phyloP scores from a whole-genome alignment of 2,113 vertebrate species.

The Holacanthus passer region DNA sequence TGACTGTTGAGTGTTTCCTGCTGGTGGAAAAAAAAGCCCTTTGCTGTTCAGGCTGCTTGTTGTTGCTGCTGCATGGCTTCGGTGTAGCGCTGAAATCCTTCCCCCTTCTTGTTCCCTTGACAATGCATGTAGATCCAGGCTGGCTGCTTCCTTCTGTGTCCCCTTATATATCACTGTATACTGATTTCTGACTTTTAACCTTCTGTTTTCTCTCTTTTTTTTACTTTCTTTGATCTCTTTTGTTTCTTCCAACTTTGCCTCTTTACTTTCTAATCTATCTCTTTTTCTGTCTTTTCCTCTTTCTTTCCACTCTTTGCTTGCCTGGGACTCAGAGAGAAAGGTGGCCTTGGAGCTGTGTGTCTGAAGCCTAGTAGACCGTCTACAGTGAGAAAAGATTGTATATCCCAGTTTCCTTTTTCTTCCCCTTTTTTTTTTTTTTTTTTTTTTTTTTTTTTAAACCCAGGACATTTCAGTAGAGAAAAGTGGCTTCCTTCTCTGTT shows the following conservation, averaged over 20 bases:
- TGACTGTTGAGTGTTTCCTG: constrained; percentile 11
- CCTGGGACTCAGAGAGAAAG: constrained; percentile 90
- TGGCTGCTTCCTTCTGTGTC: constrained; percentile 23
- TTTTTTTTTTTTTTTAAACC: constrained; percentile 43
- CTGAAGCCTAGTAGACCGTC: constrained; percentile 90
- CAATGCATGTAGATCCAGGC: constrained; percentile 62
- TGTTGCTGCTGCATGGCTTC: constrained; percentile 76
- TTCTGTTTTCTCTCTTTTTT: constrained; percentile 9
- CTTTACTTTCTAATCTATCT: constrained; percentile 48
- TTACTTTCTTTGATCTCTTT: constrained; percentile 11
- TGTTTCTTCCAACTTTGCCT: constrained; percentile 75
- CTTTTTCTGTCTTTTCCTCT: constrained; percentile 69
- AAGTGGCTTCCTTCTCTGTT: constrained; percentile 86
- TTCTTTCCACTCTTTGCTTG: constrained; percentile 77
- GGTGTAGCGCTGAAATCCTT: constrained; percentile 74
- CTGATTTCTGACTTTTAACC: constrained; percentile 56
- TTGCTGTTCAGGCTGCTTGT: constrained; percentile 40
- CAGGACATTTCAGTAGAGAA: constrained; percentile 82
- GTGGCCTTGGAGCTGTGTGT: constrained; percentile 93
- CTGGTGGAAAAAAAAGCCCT: background rate
- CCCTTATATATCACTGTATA: constrained; percentile 37
- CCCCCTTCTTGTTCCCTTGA: constrained; percentile 56
- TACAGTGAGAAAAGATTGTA: constrained; percentile 87
- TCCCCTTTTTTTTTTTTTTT: background rate
- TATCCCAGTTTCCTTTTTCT: constrained; percentile 55